Conservation (phyloP, 2,888 invertebrate genomes). For the Troides aeacus region DNA sequence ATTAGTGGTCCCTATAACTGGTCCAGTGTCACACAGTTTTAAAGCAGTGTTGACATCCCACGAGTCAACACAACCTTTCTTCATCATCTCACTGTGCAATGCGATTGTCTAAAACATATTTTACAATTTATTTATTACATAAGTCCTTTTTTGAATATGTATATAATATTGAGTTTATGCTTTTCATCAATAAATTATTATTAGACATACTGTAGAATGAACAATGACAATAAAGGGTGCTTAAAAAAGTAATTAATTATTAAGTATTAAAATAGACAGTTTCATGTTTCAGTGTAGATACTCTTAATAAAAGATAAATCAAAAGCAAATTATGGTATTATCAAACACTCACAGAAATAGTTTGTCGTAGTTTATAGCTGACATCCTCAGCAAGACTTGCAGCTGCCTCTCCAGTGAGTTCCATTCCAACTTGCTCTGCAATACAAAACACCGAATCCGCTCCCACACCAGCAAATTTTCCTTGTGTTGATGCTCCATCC, state of each 20-base stretch:
- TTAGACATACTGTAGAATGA: too few relatives aligned
- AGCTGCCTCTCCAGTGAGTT: constrained; percentile 66
- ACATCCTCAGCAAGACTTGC: constrained; percentile 74
- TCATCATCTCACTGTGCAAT: constrained; percentile 71
- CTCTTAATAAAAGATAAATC: too few relatives aligned
- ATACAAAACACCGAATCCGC: constrained; percentile 70
- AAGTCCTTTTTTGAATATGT: too few relatives aligned
- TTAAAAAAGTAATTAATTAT: too few relatives aligned
- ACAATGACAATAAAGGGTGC: too few relatives aligned
- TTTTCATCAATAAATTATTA: too few relatives aligned
- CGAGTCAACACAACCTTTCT: constrained; percentile 65
- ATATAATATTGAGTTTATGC: too few relatives aligned
- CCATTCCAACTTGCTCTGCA: constrained; percentile 68
- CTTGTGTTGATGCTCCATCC: constrained; percentile 67
- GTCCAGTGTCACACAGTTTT: constrained; percentile 64
- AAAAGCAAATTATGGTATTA: too few relatives aligned
- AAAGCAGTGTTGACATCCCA: constrained; percentile 69
- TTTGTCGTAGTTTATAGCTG: constrained; percentile 73
- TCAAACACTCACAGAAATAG: constrained; percentile 64
- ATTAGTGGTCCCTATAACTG: constrained; percentile 56
- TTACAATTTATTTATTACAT: not conserved
- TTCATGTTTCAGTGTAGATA: too few relatives aligned
- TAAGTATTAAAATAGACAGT: too few relatives aligned
- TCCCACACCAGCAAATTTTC: constrained; percentile 71
- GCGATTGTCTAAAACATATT: constrained; percentile 61